These are phyloP conservation scores for Mandrillus leucophaeus DNA, from an alignment of 2,113 vertebrate genomes.

Conservation along the genomic window DNA sequence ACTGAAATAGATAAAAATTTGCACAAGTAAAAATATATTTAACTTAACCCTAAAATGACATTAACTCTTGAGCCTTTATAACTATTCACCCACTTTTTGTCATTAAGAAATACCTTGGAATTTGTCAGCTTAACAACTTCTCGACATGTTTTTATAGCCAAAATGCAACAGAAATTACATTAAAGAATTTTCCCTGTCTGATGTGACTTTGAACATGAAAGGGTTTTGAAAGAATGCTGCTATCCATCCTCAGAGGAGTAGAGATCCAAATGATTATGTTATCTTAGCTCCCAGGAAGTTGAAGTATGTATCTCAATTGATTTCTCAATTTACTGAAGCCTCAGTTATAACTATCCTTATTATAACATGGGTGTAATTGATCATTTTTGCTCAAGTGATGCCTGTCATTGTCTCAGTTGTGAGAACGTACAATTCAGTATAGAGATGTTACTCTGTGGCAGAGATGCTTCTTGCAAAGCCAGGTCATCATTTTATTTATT, in stretches of 20 bases:
- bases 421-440: background rate
- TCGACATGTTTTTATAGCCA: background rate
- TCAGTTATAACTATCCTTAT: background rate
- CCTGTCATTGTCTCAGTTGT: background rate
- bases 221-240: background rate
- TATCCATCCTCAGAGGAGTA: background rate
- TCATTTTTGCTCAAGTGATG: background rate
- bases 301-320: background rate
- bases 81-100: background rate
- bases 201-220: background rate
- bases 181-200: background rate
- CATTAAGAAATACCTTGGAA: background rate
- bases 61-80: background rate
- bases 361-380: background rate
- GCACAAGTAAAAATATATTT: background rate
- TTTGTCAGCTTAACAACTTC: background rate
- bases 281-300: background rate
- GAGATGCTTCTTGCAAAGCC: background rate
- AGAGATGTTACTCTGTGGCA: background rate
- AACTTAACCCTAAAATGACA: background rate
- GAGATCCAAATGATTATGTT: background rate
- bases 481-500: background rate
- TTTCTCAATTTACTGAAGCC: background rate
- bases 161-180: background rate
- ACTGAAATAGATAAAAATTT: background rate